Evolutionary conservation across 2,888 invertebrate species (phyloP), one percentile per base, ranked within the genome.

Genomic region (Thera britannica): DNA sequence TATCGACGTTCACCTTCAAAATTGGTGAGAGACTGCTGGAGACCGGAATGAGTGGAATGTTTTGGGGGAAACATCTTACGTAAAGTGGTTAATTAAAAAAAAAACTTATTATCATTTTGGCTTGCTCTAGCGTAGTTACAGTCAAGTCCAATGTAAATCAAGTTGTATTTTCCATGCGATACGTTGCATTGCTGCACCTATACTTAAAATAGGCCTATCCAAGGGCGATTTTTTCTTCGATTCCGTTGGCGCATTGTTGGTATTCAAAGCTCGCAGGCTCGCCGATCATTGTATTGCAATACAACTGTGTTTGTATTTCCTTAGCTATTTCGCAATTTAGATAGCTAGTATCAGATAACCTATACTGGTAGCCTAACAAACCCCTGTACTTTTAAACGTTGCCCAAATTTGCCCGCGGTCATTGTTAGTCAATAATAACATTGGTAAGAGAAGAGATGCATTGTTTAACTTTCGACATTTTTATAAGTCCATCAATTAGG

Each of bases 191-290:
- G 2, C 48, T 56, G 44, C 41, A 56, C 12, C 11, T 38, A 36
- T 52, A 65, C 64, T 36, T 60, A 69, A 67, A 9, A 9, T 8
- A 73, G 62, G 66, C 63, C 72, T 59, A 56, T 44, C 62, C 73
- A 72, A 74, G 72, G 74, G 71, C 67, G 54, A 70, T 68, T 74
- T 74, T 75, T 74, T 74, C 58, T 65, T 59, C 44, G 57, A 66
- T 64, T 61, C 58, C 57, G 51, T 67, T 71, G 58, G n/a, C 63
- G 57, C 68, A 67, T 73, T 64, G 72, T 81, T 78, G 79, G 80
- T 79, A 87, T 86, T 79, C 83, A 70, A 75, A 75, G 75, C 79
- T 76, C 75, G 79, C 72, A 35, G 76, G 58, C 64, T 72, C 77
- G 74, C 72, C 67, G 72, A 71, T 73, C 71, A 74, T 71, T 72